These are phyloP conservation scores for Ramphastos sulfuratus DNA, from an alignment of 2,113 vertebrate species.

Conservation along the genomic window DNA sequence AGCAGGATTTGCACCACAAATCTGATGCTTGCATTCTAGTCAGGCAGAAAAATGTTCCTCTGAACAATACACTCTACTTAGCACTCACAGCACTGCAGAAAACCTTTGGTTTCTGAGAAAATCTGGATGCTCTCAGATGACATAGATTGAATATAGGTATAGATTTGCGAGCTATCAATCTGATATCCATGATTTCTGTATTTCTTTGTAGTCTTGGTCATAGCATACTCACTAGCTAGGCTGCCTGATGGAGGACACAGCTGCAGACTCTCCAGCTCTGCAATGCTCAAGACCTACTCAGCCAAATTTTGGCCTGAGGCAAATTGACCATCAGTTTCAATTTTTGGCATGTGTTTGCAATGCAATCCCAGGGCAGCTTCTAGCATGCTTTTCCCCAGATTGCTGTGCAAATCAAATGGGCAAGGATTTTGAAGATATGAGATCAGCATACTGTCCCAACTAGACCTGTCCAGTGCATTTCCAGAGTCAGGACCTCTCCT, in stretches of 20 bases:
- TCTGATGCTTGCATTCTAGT: neutral
- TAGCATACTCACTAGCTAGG: neutral
- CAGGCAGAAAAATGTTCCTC: neutral
- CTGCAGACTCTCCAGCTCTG: neutral
- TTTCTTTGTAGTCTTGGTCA: neutral
- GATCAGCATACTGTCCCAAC: neutral
- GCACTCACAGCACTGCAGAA: neutral
- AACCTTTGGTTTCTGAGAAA: neutral
- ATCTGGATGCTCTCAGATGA: neutral
- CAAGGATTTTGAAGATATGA: neutral
- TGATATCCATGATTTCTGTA: accelerated
- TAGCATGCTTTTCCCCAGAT: neutral
- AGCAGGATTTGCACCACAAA: neutral
- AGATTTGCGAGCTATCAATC: accelerated
- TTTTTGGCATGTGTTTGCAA: neutral
- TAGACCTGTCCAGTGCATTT: neutral
- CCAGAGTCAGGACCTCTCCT: neutral
- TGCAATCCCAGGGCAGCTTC: neutral
- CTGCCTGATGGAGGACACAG: neutral
- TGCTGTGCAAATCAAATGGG: too few species aligned
- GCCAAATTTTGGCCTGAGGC: neutral
- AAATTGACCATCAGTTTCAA: neutral
- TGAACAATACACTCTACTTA: neutral
- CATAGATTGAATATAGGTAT: neutral
- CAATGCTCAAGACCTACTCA: neutral